Percentiles rank a stretch among this genome's conserved stretches.
These are phyloP conservation scores for Gobio occitaniae DNA, from an alignment of 2,797 vertebrate genomes.

Conservation along the genomic window DNA sequence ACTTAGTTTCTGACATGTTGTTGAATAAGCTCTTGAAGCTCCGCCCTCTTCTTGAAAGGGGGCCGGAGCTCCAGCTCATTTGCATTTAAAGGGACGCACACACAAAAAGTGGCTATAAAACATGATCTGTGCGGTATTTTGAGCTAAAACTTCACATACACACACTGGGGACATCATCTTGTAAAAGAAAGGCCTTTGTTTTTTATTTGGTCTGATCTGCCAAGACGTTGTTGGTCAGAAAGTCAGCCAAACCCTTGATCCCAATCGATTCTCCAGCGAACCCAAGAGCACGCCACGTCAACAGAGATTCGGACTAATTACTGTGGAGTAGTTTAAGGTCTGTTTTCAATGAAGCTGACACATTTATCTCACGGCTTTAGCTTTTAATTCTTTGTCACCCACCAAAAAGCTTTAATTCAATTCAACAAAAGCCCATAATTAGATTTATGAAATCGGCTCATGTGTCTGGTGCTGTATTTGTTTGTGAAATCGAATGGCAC, in stretches of 20 bases:
- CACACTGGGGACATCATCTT: too few relatives aligned
- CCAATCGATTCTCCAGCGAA: not conserved
- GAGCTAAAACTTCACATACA: too few relatives aligned
- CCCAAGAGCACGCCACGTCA: not conserved
- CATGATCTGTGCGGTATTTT: too few relatives aligned
- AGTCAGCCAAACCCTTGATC: not conserved
- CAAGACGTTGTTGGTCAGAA: not conserved
- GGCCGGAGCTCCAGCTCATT: too few relatives aligned
- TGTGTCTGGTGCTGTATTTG: constrained; percentile 7
- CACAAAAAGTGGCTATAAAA: too few relatives aligned
- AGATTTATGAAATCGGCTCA: constrained; percentile 44
- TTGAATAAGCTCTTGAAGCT: too few relatives aligned
- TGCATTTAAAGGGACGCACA: too few relatives aligned
- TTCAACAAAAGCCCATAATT: constrained; percentile 55
- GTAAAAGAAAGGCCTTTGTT: not conserved
- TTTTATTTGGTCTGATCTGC: not conserved
- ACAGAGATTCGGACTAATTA: not conserved
- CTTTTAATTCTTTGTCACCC: constrained; percentile 23
- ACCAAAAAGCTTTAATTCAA: constrained; percentile 33
- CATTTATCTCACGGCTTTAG: constrained; percentile 9
- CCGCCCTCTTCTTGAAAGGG: too few relatives aligned
- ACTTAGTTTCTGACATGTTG: too few relatives aligned
- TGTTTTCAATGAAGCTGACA: not conserved
- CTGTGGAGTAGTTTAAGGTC: not conserved
- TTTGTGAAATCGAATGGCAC: constrained; percentile 24